phyloP scores from a whole-genome alignment of 2,888 invertebrate genomes.

The Cheilosia scutellata region DNA sequence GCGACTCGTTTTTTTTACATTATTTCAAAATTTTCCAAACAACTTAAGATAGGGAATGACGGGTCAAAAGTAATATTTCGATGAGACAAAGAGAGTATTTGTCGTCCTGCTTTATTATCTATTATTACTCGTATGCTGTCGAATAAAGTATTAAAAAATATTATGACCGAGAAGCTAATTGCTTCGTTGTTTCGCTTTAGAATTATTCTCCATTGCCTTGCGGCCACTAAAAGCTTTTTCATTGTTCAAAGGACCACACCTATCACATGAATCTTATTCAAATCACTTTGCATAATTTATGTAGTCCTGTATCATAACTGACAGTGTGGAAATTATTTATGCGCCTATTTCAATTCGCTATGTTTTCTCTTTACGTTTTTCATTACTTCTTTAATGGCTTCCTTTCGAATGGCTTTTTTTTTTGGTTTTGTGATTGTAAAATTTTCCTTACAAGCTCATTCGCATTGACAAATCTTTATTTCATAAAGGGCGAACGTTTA shows the following conservation, averaged over 20 bases:
- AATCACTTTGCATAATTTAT: slow-evolving; percentile 66
- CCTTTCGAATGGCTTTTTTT: slow-evolving; percentile 50
- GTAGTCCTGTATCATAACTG: slow-evolving; percentile 56
- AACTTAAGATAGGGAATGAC: too few species aligned
- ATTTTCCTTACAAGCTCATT: slow-evolving; percentile 41
- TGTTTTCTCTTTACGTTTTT: slow-evolving; percentile 58
- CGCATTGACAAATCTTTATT: neutral
- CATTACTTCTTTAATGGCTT: slow-evolving; percentile 71
- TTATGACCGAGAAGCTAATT: slow-evolving; percentile 19
- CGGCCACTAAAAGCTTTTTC: neutral
- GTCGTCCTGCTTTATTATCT: too few species aligned
- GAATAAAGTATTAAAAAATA: neutral
- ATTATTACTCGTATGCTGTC: neutral
- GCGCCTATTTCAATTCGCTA: slow-evolving; percentile 43
- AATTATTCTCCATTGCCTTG: slow-evolving; percentile 11
- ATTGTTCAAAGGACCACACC: neutral
- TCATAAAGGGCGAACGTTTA: slow-evolving; percentile 3
- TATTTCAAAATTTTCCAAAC: too few species aligned
- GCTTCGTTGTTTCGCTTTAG: slow-evolving; percentile 25
- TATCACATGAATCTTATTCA: slow-evolving; percentile 52
- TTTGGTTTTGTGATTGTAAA: slow-evolving; percentile 39
- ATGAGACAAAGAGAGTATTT: too few species aligned
- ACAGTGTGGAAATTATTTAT: slow-evolving; percentile 67
- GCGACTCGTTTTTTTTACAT: too few species aligned
- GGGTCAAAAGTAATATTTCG: too few species aligned